phyloP scores from a whole-genome alignment of 2,113 vertebrate species.

The Microtus ochrogaster region DNA sequence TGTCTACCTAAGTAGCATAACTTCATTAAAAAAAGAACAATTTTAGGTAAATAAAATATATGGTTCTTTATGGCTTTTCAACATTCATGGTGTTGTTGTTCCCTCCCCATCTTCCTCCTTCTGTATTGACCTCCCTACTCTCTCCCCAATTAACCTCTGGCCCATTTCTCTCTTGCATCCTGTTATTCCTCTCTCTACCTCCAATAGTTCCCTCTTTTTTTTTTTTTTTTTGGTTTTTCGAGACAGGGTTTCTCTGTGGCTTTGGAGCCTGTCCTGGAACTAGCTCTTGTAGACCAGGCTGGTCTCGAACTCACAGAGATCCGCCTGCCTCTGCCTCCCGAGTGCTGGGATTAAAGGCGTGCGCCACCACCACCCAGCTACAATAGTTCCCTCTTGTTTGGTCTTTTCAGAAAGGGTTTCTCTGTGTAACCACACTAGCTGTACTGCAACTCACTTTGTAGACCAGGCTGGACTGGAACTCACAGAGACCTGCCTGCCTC shows the following conservation, averaged over 20 bases:
- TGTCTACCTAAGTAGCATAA: too few species aligned
- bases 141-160: not conserved
- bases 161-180: not conserved
- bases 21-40: not conserved
- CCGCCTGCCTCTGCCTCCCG: too few species aligned
- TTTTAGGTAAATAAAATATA: not conserved
- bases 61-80: not conserved
- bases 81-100: not conserved
- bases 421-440: not conserved
- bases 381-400: not conserved
- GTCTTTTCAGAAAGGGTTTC: not conserved
- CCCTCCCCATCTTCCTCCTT: not conserved
- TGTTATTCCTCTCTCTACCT: not conserved
- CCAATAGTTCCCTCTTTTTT: too few species aligned
- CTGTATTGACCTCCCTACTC: not conserved
- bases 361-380: too few species aligned
- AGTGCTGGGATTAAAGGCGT: too few species aligned
- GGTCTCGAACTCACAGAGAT: too few species aligned
- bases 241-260: too few species aligned
- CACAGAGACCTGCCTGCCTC: not conserved
- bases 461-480: not conserved
- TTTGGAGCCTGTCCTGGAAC: too few species aligned
- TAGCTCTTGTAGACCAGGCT: too few species aligned
- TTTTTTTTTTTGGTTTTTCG: too few species aligned
- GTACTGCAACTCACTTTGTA: not conserved